Conservation (phyloP, 2,888 invertebrate genomes). For the Molorchus minor region DNA sequence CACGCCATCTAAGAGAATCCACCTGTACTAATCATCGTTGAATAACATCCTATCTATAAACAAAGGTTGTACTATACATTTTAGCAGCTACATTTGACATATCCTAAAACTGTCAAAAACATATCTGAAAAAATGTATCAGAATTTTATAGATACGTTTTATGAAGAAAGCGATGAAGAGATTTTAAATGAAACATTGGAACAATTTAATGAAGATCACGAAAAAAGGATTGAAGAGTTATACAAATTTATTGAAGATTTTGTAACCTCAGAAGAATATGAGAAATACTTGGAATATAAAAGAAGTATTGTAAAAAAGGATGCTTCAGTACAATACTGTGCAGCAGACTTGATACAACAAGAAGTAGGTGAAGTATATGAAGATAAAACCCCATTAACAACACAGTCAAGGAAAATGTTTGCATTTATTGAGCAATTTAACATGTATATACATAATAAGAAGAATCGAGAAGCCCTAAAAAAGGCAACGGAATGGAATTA, state of each 20-base stretch:
- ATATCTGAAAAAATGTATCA: slow-evolving; percentile 9
- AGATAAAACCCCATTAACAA: slow-evolving; percentile 38
- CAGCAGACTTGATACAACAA: slow-evolving; percentile 30
- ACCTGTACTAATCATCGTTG: no score
- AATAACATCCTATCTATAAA: no score
- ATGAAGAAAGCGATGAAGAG: slow-evolving; percentile 7
- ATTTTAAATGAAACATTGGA: slow-evolving; percentile 26
- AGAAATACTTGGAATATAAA: slow-evolving; percentile 39
- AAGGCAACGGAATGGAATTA: slow-evolving; percentile 40
- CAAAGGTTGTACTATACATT: neutral
- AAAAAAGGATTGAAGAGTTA: slow-evolving; percentile 33
- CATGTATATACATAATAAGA: slow-evolving; percentile 33
- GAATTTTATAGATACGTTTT: slow-evolving; percentile 14
- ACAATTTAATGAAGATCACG: slow-evolving; percentile 23
- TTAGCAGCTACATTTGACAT: neutral
- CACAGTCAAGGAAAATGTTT: slow-evolving; percentile 37
- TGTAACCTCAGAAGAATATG: slow-evolving; percentile 42
- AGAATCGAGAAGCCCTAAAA: slow-evolving; percentile 24
- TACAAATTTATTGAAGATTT: slow-evolving; percentile 44
- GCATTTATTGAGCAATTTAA: slow-evolving; percentile 41
- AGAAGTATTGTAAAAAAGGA: slow-evolving; percentile 33
- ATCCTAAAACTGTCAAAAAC: no score
- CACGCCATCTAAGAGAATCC: no score
- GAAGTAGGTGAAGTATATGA: slow-evolving; percentile 1
- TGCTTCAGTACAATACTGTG: slow-evolving; percentile 32